phyloP scores from a whole-genome alignment of 2,888 invertebrate genomes.

The Byasa hedistus region DNA sequence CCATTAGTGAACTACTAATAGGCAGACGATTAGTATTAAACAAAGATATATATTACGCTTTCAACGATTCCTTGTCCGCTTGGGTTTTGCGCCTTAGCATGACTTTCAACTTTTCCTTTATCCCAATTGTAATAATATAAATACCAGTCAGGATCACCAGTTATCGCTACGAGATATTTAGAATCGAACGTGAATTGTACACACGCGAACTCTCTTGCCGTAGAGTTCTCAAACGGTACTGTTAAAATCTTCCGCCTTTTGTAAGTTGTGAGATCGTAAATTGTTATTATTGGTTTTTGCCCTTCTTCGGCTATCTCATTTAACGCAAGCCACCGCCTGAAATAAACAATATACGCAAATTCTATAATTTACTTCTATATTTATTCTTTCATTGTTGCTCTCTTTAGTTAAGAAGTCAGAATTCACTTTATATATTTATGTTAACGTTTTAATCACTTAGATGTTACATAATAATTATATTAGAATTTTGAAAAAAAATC shows the following conservation, averaged over 20 bases:
- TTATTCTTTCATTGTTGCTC: no score
- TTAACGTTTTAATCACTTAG: no score
- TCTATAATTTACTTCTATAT: no score
- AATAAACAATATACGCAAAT: conserved; percentile 33
- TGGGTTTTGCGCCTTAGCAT: conserved; percentile 85
- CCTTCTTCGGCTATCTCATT: conserved; percentile 82
- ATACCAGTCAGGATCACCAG: conserved; percentile 91
- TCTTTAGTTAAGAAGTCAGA: no score
- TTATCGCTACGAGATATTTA: conserved; percentile 88
- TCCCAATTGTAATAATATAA: conserved; percentile 91
- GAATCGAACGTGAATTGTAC: conserved; percentile 91
- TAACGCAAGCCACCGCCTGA: conserved; percentile 82
- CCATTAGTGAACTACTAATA: no score
- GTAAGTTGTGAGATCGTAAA: conserved; percentile 86
- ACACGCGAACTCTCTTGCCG: conserved; percentile 83
- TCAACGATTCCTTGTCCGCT: conserved; percentile 83
- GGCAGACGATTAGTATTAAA: no score
- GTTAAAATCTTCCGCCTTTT: conserved; percentile 84
- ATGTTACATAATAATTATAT: no score
- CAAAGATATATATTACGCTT: conserved; percentile 48
- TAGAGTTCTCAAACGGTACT: conserved; percentile 81
- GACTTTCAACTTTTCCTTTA: conserved; percentile 88
- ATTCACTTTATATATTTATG: no score
- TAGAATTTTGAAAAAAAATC: no score
- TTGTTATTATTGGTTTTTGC: conserved; percentile 82